Base-by-base conservation (phyloP, 1,140 invertebrate species). In the Papilio aristodemus region DNA sequence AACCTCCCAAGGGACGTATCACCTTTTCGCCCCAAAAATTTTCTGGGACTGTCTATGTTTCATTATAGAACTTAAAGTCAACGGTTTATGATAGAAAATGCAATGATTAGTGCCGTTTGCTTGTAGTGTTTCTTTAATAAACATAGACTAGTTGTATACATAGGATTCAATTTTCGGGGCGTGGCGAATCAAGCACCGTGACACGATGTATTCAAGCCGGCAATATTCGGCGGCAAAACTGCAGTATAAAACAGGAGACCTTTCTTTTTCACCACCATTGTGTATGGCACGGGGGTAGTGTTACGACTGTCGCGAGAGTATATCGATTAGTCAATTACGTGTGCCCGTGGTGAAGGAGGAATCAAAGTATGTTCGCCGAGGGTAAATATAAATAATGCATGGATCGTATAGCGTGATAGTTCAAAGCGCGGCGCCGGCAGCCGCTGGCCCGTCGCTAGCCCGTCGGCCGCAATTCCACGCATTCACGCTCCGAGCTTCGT, bases 321-420 rank as follows among this genome's bases (percentile, higher is more conserved):
- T 90, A 90, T 90, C 77, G 88, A 90, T 87, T 85, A 78, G 71
- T 80, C 78, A 74, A 80, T 85, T 85, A 84, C 85, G 80, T 78
- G 82, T 84, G 71, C 67, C 78, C 75, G 78, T 86, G 77, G 80
- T 83, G 79, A 82, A 87, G 79, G 83, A 85, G 83, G 81, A 89
- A 84, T 80, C 83, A 89, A 91, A 89, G 87, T 91, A 90, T 89
- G 87, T 90, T 89, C 87, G 86, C 78, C 79, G 87, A 83, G 85
- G 87, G 87, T 87, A 89, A 91, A 88, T 89, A 91, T 91, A 91
- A 91, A 91, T 85, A 81, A 91, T 91, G 85, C 89, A 91, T 85
- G 85, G 78, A 71, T 77, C 69, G 83, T 73, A 79, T 91, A 89
- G 89, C 89, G 89, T 91, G 89, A 91, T 91, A 91, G 89, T 90